Evolutionary conservation across 2,797 vertebrate genomes (phyloP).

Genomic region (Spea hammondii): DNA sequence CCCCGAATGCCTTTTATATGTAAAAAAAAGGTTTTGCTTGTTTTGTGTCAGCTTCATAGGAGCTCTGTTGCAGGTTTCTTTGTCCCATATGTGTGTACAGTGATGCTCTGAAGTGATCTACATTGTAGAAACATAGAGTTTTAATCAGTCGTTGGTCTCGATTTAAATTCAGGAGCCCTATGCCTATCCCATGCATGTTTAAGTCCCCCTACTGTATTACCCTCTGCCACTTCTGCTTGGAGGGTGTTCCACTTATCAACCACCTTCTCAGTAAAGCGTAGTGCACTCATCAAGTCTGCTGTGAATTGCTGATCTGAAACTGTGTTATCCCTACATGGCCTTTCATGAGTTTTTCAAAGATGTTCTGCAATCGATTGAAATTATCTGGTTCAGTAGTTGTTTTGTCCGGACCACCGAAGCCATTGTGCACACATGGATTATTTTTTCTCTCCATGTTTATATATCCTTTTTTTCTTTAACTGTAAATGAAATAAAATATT

Average conservation of each 20-base stretch:
- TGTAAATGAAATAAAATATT: neutral
- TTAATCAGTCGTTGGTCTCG: too few relatives aligned
- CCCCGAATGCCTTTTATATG: neutral
- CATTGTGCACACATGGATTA: neutral
- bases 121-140: neutral
- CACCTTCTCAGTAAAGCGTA: too few relatives aligned
- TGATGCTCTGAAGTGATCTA: slow-evolving; percentile 1
- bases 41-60: neutral
- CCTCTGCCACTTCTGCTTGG: too few relatives aligned
- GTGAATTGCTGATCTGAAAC: too few relatives aligned
- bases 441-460: neutral
- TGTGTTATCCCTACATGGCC: neutral
- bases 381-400: slow-evolving; percentile 64
- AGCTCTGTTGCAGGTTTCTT: neutral
- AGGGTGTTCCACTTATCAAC: too few relatives aligned
- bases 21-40: neutral
- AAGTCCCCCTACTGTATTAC: too few relatives aligned
- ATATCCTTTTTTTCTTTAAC: neutral
- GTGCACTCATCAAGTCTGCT: too few relatives aligned
- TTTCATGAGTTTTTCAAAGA: slow-evolving; percentile 21
- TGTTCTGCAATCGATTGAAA: slow-evolving; percentile 62
- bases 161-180: too few relatives aligned
- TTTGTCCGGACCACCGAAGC: slow-evolving; percentile 22
- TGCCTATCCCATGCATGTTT: too few relatives aligned
- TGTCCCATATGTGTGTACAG: slow-evolving; percentile 20